These are phyloP conservation scores for Chloebia gouldiae DNA, from an alignment of 2,113 vertebrate species.

Conservation along the genomic window DNA sequence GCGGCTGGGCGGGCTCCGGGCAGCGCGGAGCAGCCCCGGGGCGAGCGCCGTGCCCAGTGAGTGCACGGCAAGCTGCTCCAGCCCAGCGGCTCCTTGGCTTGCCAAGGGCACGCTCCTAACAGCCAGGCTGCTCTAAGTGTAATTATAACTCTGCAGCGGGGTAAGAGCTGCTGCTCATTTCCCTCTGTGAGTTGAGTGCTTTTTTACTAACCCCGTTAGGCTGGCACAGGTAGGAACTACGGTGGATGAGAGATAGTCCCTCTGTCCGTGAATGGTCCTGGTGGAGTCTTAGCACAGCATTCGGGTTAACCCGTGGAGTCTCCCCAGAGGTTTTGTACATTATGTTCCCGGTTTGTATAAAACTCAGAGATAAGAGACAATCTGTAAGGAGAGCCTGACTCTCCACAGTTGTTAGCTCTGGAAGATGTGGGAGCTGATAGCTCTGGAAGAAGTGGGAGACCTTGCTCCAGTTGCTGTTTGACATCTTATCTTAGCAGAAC, in stretches of 20 bases:
- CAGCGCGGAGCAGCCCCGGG: not conserved
- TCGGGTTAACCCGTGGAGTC: not conserved
- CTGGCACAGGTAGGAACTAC: not conserved
- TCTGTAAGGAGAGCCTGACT: not conserved
- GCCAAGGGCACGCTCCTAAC: not conserved
- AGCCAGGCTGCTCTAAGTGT: not conserved
- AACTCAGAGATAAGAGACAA: not conserved
- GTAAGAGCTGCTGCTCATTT: not conserved
- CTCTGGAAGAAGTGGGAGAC: not conserved
- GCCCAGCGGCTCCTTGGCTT: not conserved
- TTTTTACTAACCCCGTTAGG: not conserved
- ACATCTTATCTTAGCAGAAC: not conserved
- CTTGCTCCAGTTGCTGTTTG: not conserved
- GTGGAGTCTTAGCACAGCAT: not conserved
- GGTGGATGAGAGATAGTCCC: not conserved
- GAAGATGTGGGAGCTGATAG: not conserved
- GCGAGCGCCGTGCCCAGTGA: not conserved
- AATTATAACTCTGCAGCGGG: not conserved
- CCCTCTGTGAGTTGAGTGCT: fast-evolving
- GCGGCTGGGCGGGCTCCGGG: fast-evolving
- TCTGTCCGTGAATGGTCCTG: not conserved
- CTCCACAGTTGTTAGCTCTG: not conserved
- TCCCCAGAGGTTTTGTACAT: not conserved
- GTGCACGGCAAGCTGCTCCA: not conserved
- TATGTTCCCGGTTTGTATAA: not conserved